These are phyloP conservation scores for Oxycera nigricornis DNA, from an alignment of 2,888 invertebrate species.

Conservation along the genomic window DNA sequence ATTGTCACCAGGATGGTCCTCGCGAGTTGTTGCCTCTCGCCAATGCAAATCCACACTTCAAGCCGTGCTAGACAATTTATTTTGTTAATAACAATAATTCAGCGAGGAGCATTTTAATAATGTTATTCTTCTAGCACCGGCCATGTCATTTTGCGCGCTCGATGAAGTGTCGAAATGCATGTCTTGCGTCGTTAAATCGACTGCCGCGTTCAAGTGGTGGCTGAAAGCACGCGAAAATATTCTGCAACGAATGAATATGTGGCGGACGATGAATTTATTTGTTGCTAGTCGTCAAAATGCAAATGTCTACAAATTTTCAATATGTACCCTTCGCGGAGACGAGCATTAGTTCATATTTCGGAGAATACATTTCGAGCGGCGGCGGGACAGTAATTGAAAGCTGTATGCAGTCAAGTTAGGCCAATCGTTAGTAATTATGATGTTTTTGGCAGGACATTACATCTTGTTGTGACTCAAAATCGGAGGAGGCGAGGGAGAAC, in stretches of 20 bases:
- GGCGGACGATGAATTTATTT: not conserved
- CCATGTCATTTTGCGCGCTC: not conserved
- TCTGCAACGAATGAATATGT: not conserved
- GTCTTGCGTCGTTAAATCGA: not conserved
- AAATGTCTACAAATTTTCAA: not conserved
- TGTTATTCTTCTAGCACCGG: not conserved
- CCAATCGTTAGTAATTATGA: not conserved
- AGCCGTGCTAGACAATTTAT: constrained; percentile 6
- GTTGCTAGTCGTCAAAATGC: not conserved
- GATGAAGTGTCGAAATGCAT: constrained; percentile 2
- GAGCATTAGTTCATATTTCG: not conserved
- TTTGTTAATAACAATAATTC: not conserved
- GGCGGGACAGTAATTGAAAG: not conserved
- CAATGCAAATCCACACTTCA: too few species aligned
- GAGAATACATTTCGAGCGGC: not conserved
- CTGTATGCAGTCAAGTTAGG: not conserved
- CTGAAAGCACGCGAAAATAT: not conserved
- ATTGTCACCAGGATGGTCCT: too few species aligned
- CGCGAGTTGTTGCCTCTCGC: too few species aligned
- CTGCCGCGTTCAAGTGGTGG: not conserved
- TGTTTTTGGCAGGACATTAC: not conserved
- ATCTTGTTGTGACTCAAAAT: not conserved
- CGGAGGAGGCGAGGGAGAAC: not conserved
- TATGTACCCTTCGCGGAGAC: not conserved
- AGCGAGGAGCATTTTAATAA: not conserved